Percentiles rank a stretch among this genome's conserved stretches.
Evolutionary conservation across 2,113 vertebrate genomes (phyloP).

Genomic region (Pomatorhinus ruficollis): DNA sequence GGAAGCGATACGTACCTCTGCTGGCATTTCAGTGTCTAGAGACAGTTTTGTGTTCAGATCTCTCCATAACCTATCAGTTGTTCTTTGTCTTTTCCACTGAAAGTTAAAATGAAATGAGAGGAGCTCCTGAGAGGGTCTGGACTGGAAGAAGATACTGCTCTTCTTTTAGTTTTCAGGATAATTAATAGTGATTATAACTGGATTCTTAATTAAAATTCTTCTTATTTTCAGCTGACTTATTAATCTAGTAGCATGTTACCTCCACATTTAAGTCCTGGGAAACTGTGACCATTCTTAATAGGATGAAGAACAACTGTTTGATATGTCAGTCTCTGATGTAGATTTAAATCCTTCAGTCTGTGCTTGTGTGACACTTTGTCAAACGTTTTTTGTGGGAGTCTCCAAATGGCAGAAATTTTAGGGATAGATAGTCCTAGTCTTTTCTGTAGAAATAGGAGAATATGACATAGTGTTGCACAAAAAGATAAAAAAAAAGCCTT

Average conservation of each 20-base stretch:
- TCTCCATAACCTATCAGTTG: accelerated
- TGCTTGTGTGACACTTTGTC: background rate
- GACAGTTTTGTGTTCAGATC: background rate
- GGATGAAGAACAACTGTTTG: background rate
- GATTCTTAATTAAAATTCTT: background rate
- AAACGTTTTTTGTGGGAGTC: background rate
- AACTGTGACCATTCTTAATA: background rate
- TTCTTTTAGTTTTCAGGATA: background rate
- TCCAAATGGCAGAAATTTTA: background rate
- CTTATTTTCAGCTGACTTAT: background rate
- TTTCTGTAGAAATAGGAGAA: background rate
- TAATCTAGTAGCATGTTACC: background rate
- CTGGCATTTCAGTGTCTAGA: background rate
- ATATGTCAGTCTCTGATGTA: background rate
- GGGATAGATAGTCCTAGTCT: background rate
- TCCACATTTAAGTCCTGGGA: background rate
- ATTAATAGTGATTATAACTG: background rate
- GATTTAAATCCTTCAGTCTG: background rate
- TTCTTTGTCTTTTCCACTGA: background rate
- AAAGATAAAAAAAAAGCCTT: background rate
- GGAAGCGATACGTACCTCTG: accelerated
- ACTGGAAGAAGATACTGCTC: background rate
- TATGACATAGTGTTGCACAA: background rate
- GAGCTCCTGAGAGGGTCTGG: background rate
- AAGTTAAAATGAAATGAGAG: background rate